A percentile compares a stretch with the other conserved stretches of the same genome.
Evolutionary conservation across 1,140 invertebrate species (phyloP).

Genomic region (Drosophila parvula): DNA sequence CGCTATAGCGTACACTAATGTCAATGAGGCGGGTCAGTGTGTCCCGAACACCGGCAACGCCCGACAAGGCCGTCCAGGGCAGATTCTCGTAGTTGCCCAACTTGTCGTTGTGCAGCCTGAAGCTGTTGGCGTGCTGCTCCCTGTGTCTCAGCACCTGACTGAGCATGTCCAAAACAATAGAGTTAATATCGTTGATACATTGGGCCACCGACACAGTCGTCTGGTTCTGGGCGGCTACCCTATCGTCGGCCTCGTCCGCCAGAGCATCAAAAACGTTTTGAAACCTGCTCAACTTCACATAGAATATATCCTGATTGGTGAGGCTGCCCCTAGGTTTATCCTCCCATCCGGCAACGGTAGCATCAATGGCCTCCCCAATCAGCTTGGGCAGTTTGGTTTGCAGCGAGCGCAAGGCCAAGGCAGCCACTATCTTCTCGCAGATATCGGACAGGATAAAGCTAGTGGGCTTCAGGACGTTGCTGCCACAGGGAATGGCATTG

Average conservation of each 20-base stretch:
- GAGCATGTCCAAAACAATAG: conserved; percentile 85
- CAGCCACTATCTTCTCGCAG: conserved; percentile 91
- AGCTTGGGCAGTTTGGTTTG: conserved; percentile 67
- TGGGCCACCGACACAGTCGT: conserved; percentile 85
- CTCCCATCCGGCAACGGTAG: conserved; percentile 85
- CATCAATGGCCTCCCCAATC: conserved; percentile 85
- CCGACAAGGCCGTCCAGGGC: conserved; percentile 88
- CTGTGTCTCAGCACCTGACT: conserved; percentile 87
- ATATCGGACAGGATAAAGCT: conserved; percentile 89
- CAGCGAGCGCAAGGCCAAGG: conserved; percentile 85
- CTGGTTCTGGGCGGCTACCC: conserved; percentile 85
- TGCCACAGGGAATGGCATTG: conserved; percentile 85
- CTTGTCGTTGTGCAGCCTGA: conserved; percentile 65
- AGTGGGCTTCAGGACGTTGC: conserved; percentile 86
- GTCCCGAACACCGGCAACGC: conserved; percentile 85
- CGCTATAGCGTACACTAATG: conserved; percentile 86
- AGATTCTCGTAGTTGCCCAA: conserved; percentile 85
- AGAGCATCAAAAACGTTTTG: conserved; percentile 86
- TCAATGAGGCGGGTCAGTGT: conserved; percentile 83
- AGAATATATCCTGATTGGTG: conserved; percentile 89
- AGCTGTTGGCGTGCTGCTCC: conserved; percentile 85
- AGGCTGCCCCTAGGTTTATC: conserved; percentile 85
- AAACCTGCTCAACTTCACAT: conserved; percentile 87
- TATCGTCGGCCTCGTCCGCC: conserved; percentile 85
- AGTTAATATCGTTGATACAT: conserved; percentile 86